Evolutionary conservation across 2,797 vertebrate genomes (phyloP), one percentile per base, ranked within the genome.

Genomic region (Sorex maritimensis): DNA sequence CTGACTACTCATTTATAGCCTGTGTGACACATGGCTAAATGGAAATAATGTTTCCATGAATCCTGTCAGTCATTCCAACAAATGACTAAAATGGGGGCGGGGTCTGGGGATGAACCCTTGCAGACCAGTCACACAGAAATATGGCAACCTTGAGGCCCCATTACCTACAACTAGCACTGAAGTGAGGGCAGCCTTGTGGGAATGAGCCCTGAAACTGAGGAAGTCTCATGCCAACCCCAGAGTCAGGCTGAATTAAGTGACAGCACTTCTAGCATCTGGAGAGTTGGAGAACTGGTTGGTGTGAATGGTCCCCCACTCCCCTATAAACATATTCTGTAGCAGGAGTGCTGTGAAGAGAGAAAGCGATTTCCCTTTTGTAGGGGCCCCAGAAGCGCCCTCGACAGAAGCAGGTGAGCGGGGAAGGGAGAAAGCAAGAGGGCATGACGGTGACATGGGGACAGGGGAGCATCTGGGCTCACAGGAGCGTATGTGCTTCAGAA

Each of bases 81-180:
- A 86, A 63, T 19, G 34, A 79, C 61, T 41, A 38, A 86, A 80
- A 10, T 24, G 12, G 10, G 52, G 26, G 52, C 19, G 6, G 5
- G 1, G 24, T n/a, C 23, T 23, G 2, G 13, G 0, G 0, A 0
- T 0, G 5, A n/a, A 74, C 12, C 14, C 55, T 44, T 44, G 38
- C 24, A 75, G 61, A 34, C 77, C 72, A 41, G 19, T 73, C 14
- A 81, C n/a, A 90, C 0, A 74, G 15, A 81, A 68, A 30, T 46
- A 34, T 74, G 46, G 38, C 2, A 17, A 52, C 49, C 28, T 49
- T 58, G 15, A 52, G 26, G 26, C 28, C 23, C 34, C 23, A 61
- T 4, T 12, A 21, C 71, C 34, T 81, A 21, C 61, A 68, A 61
- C 61, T 46, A 49, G 23, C 52, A 30, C 63, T 34, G 38, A 71